phyloP scores from a whole-genome alignment of 2,113 vertebrate species.

The Dinomys branickii region DNA sequence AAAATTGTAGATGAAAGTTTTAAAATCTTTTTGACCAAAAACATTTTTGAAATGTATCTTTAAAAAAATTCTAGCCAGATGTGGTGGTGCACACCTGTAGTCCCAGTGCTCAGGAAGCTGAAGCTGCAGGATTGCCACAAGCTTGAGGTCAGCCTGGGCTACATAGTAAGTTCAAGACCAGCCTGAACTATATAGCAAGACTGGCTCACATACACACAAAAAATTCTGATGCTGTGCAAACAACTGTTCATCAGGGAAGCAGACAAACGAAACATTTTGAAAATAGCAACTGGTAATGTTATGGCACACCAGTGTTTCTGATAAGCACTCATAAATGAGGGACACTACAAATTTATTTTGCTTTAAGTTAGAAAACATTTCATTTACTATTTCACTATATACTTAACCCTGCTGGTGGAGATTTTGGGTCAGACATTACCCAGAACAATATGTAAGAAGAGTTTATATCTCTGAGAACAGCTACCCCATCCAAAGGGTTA shows the following conservation, averaged over 20 bases:
- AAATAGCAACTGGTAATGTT: neutral
- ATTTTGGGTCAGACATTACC: neutral
- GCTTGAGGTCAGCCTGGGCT: neutral
- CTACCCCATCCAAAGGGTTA: neutral
- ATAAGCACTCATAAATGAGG: slow-evolving; percentile 13
- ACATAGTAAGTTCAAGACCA: neutral
- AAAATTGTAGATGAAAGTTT: neutral
- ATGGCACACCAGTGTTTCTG: neutral
- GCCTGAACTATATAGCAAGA: neutral
- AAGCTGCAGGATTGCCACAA: neutral
- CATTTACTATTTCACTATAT: neutral
- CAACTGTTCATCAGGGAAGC: neutral
- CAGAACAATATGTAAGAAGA: neutral
- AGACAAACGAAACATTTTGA: neutral
- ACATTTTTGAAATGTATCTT: neutral
- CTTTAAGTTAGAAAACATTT: slow-evolving; percentile 1
- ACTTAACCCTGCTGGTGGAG: neutral
- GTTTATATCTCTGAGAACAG: neutral
- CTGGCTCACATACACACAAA: neutral
- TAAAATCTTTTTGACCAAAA: slow-evolving; percentile 11
- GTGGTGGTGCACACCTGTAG: neutral
- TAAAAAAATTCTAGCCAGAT: neutral
- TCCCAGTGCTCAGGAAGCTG: neutral
- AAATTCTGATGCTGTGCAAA: neutral
- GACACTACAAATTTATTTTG: neutral